phyloP scores from a whole-genome alignment of 2,113 vertebrate genomes.

The Rhinichthys klamathensis region DNA sequence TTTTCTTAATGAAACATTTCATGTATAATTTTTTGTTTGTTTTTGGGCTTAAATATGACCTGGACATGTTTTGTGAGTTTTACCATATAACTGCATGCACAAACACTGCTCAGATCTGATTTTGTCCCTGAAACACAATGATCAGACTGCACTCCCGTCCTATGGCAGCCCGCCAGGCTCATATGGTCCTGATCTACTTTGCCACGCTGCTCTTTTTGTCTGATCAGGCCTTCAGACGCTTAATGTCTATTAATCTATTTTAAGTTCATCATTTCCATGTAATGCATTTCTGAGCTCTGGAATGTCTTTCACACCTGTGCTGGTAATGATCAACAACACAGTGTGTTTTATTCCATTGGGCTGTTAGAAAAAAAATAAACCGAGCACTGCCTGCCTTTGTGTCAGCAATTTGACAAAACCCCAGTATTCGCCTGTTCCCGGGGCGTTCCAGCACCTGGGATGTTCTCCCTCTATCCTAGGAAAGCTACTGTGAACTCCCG shows the following conservation, averaged over 20 bases:
- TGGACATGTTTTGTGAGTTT: too few species aligned
- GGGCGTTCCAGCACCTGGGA: constrained; percentile 26
- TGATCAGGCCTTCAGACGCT: not conserved
- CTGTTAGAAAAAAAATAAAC: constrained; percentile 1
- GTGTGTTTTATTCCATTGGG: constrained; percentile 18
- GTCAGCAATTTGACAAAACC: constrained; percentile 37
- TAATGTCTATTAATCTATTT: constrained; percentile 22
- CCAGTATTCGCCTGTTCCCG: constrained; percentile 41
- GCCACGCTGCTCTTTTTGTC: constrained; percentile 15
- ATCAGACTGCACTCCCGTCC: not conserved
- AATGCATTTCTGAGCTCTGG: constrained; percentile 6
- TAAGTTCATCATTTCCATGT: constrained; percentile 19
- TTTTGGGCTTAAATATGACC: too few species aligned
- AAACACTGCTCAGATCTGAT: not conserved
- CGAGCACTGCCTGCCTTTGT: not conserved
- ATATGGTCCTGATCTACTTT: constrained; percentile 22
- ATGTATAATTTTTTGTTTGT: not conserved
- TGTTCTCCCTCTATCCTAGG: not conserved
- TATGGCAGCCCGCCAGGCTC: not conserved
- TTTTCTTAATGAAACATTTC: not conserved
- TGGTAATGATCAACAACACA: constrained; percentile 49
- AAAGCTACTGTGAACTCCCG: too few species aligned
- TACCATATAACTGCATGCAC: too few species aligned
- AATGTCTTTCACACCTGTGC: constrained; percentile 35
- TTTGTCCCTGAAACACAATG: not conserved